A percentile compares a stretch with the other conserved stretches of the same genome.
Evolutionary conservation across 1,140 invertebrate genomes (phyloP).

Genomic region (Micrasema longulum): DNA sequence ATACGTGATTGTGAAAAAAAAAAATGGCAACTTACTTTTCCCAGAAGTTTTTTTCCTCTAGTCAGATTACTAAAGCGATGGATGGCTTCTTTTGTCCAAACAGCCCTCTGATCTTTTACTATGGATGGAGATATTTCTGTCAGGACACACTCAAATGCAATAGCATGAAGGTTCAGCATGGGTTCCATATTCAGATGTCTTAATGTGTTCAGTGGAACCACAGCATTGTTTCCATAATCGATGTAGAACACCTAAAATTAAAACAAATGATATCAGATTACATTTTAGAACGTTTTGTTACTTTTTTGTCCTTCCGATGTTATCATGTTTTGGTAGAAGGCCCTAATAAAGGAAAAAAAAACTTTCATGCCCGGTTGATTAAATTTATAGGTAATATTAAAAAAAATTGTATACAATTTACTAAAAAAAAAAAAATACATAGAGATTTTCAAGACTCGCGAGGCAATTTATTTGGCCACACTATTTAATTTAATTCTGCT

Average conservation of each 20-base stretch:
- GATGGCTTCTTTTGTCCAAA: conserved; percentile 72
- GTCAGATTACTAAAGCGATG: conserved; percentile 65
- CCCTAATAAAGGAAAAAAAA: too few relatives aligned
- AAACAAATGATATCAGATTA: conserved; percentile 23
- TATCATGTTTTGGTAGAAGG: neutral
- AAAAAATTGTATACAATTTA: too few relatives aligned
- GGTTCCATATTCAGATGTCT: conserved; percentile 54
- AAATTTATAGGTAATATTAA: too few relatives aligned
- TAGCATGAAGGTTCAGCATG: conserved; percentile 60
- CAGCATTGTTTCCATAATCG: conserved; percentile 79
- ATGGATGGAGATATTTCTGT: conserved; percentile 75
- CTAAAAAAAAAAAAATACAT: too few relatives aligned
- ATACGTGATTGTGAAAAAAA: neutral
- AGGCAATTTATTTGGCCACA: too few relatives aligned
- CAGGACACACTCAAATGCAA: conserved; percentile 81
- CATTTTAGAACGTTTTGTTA: too few relatives aligned
- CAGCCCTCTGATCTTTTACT: conserved; percentile 66
- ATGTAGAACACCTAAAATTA: conserved; percentile 75
- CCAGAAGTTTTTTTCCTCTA: conserved; percentile 58
- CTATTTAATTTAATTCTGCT: too few relatives aligned
- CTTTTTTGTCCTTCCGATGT: too few relatives aligned
- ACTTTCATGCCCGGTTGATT: too few relatives aligned
- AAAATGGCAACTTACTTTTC: conserved; percentile 59
- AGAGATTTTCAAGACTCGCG: too few relatives aligned
- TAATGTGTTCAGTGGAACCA: conserved; percentile 54